A percentile compares a stretch with the other conserved stretches of the same genome.
These are phyloP conservation scores for Troides oblongomaculatus DNA, from an alignment of 2,888 invertebrate genomes.

Conservation along the genomic window DNA sequence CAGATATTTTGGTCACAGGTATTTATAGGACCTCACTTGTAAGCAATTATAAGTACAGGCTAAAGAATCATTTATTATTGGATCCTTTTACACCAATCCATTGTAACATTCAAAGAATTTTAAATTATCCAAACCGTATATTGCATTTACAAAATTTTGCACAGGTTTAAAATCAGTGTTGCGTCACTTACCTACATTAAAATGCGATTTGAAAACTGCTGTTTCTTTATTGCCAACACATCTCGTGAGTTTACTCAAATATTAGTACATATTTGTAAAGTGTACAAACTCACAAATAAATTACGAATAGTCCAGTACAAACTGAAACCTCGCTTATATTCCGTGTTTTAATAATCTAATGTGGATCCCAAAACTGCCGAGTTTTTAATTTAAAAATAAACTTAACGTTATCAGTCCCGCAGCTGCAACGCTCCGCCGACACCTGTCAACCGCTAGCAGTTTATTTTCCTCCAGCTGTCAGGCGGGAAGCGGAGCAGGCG, in stretches of 20 bases:
- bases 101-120: not conserved
- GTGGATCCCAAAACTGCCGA: not conserved
- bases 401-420: not conserved
- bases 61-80: too few relatives aligned
- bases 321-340: not conserved
- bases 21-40: too few relatives aligned
- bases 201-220: conserved; percentile 27
- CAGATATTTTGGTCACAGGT: too few relatives aligned
- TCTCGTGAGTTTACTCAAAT: conserved; percentile 44
- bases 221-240: conserved; percentile 58
- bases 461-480: not conserved
- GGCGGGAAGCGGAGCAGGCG: too few relatives aligned
- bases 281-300: conserved; percentile 6
- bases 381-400: not conserved
- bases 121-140: not conserved
- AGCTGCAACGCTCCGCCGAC: not conserved
- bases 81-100: too few relatives aligned
- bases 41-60: too few relatives aligned
- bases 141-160: not conserved
- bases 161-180: not conserved
- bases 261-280: conserved; percentile 33
- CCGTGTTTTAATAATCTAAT: not conserved
- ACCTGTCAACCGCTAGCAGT: not conserved
- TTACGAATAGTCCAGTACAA: not conserved
- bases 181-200: conserved; percentile 61